A percentile compares a stretch with the other conserved stretches of the same genome.
phyloP scores from a whole-genome alignment of 1,140 invertebrate genomes.

The Pristionchus pacificus region DNA sequence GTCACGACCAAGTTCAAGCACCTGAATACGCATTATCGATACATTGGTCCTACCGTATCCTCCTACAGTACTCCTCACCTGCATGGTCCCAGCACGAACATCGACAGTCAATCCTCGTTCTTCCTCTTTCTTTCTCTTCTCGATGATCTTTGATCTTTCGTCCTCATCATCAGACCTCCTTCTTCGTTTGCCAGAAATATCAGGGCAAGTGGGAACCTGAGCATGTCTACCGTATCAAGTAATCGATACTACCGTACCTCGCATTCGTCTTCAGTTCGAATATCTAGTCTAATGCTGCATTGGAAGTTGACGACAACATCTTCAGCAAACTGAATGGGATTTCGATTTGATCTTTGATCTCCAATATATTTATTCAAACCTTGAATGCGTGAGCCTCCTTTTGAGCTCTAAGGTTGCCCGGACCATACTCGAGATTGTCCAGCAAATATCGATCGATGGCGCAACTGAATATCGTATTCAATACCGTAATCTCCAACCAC shows the following conservation, averaged over 20 bases:
- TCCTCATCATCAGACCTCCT: background rate
- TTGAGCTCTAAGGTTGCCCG: conserved; percentile 42
- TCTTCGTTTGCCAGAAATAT: background rate
- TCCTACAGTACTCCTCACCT: no score
- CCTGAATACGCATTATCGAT: background rate
- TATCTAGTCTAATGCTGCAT: conserved; percentile 49
- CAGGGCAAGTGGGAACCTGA: no score
- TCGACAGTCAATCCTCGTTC: background rate
- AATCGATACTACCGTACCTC: no score
- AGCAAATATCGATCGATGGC: conserved; percentile 52
- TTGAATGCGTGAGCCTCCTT: conserved; percentile 56
- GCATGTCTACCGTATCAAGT: no score
- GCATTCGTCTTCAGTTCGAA: conserved; percentile 46
- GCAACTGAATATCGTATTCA: conserved; percentile 38
- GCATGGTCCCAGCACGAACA: background rate
- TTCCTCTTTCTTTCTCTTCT: background rate
- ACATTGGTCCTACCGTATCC: no score
- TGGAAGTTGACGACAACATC: conserved; percentile 55
- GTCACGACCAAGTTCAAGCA: background rate
- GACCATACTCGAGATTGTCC: conserved; percentile 52
- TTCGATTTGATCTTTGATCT: no score
- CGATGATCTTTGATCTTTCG: background rate
- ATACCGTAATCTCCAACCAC: conserved; percentile 1
- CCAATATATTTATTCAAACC: conserved; percentile 29
- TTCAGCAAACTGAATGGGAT: background rate